Evolutionary conservation across 1,140 invertebrate genomes (phyloP), one percentile per base, ranked within the genome.

Genomic region (Caenorhabditis brenneri): DNA sequence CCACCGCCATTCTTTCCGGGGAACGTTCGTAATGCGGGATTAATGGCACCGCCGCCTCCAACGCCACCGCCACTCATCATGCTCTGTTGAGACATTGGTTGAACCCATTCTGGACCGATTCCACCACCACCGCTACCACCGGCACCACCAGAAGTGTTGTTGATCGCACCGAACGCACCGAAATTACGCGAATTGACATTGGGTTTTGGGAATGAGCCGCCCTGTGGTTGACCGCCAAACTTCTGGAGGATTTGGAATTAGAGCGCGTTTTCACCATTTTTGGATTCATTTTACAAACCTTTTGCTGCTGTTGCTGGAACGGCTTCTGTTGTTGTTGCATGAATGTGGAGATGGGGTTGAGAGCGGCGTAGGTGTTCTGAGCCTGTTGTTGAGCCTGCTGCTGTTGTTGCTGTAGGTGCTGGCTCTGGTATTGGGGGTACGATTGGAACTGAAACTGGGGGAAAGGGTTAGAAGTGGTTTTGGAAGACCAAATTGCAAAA

Each of bases 371-470:
- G 15, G 65, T 42, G 7, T 74, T 33, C 29, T 74, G 65, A 12
- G 65, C 65, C 36, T 74, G 65, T 42, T 74, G 65, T 42, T 74
- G 65, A 74, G 36, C 65, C 22, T 74, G 58, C 24, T 65, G 58
- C 7, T 65, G 58, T 7, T 65, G 65, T 31, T 74, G 65, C 5
- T 39, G 36, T 19, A 27, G 53, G 10, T 65, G 58, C 36, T 33
- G 58, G 58, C 33, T 65, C 0, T 42, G 36, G 36, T 74, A 74
- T 42, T 74, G 65, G n/a, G 65, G 65, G 15, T 19, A 74, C n/a
- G 33, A 31, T 5, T 55, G 53, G n/a, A 74, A 74, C 36, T 74
- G 36, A 58, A 42, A n/a, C n/a, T 46, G 42, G 42, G 42, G 16
- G 16, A 46, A 46, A 46, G 9, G 42, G 42, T 46, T 2, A 2